These are phyloP conservation scores for Caenorhabditis virilis DNA, from an alignment of 2,888 invertebrate genomes.

Conservation along the genomic window DNA sequence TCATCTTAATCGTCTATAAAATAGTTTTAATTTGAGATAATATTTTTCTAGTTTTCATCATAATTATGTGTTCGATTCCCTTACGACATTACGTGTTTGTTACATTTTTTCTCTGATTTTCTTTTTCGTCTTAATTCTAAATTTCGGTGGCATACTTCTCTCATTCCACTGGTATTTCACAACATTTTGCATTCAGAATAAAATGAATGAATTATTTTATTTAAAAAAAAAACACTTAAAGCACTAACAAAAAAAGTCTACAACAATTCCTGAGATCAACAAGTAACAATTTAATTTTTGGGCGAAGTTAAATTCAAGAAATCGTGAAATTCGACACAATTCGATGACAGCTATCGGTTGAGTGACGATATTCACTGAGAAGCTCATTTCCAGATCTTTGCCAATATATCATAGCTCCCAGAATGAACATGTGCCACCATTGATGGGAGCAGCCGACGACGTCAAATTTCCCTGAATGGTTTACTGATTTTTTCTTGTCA, in stretches of 20 bases:
- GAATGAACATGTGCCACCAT: conserved; percentile 92
- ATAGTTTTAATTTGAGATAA: background rate
- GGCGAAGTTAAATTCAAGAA: background rate
- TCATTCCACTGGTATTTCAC: background rate
- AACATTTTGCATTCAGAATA: background rate
- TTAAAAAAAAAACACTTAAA: conserved; percentile 5
- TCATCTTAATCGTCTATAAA: conserved; percentile 38
- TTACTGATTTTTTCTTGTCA: background rate
- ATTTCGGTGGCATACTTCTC: background rate
- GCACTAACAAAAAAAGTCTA: background rate
- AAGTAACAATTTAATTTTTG: background rate
- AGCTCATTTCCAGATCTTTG: conserved; percentile 73
- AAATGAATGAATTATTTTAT: background rate
- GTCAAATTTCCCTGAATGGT: conserved; percentile 83
- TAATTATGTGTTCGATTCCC: background rate
- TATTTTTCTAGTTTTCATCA: background rate
- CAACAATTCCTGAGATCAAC: background rate
- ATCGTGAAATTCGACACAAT: conserved; percentile 2
- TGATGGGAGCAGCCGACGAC: conserved; percentile 93
- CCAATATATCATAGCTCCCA: conserved; percentile 90
- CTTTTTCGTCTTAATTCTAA: background rate
- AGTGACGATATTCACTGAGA: conserved; percentile 32
- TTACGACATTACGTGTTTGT: no score
- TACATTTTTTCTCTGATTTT: background rate
- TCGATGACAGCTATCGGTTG: conserved; percentile 26